Base-by-base conservation (phyloP, 2,888 invertebrate species). In the Diploptera punctata region DNA sequence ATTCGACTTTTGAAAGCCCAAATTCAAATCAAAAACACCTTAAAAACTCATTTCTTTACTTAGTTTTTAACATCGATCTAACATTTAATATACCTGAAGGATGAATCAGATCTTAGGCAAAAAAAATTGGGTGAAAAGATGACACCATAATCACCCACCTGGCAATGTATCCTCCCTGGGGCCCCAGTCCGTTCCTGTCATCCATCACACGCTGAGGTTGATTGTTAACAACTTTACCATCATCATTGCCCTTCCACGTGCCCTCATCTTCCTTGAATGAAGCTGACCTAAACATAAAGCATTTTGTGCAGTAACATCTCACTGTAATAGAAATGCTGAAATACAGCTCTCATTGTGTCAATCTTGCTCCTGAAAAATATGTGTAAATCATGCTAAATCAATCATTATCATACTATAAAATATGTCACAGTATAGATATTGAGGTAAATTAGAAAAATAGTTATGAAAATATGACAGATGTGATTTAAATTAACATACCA, bases 191-290 rank as follows among this genome's bases (percentile, higher is more conserved):
- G 76, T 83, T 83, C 38, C 83, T 78, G 76, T 86, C 86, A 76
- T 85, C 85, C 77, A 84, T 83, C 29, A 85, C 83, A 73, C 86
- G 81, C 54, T 83, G 78, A n/a, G 84, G 84, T 74, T 86, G 86
- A 73, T 84, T 84, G 76, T 81, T 83, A 73, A 85, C 84, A 52
- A 88, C 86, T 77, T 87, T 86, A 2, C 88, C 89, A 80, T 89
- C 89, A 71, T 89, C 88, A 75, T 85, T 86, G 57, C 85, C 84
- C 79, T 88, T 87, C 89, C 89, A 89, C 44, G 88, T 87, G 72
- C 86, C 86, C 74, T 86, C 86, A 77, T 87, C 86, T 79, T 87
- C 88, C 80, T 86, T 86, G 80, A 87, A 86, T 67, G 75, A 74
- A 1, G 74, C 71, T 18, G 75, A 74, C 62, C 93, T 93, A 61